phyloP scores from a whole-genome alignment of 2,888 invertebrate species.

The Cryptus viduatorius region DNA sequence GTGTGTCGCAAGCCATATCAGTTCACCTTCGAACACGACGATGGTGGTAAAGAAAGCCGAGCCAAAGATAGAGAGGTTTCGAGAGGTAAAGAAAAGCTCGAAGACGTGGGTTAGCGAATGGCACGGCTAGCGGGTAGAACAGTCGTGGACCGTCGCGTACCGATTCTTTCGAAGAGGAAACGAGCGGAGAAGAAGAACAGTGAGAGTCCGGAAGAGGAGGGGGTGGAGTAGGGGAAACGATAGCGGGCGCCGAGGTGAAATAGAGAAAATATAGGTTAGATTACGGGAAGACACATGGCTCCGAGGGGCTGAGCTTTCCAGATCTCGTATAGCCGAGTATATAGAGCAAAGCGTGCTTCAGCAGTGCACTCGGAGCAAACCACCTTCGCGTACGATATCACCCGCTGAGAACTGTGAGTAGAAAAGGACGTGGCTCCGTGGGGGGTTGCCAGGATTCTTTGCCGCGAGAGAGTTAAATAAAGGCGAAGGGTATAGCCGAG shows the following conservation, averaged over 20 bases:
- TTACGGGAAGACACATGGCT: slow-evolving; percentile 77
- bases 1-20: slow-evolving; percentile 21
- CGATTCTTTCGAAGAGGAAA: slow-evolving; percentile 38
- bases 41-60: slow-evolving; percentile 6
- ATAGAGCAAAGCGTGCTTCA: slow-evolving; percentile 60
- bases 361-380: slow-evolving; percentile 47
- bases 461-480: slow-evolving; percentile 54
- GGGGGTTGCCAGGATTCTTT: slow-evolving; percentile 16
- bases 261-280: slow-evolving; percentile 78
- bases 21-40: slow-evolving; percentile 1
- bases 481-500: slow-evolving; percentile 47
- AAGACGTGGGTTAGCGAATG: slow-evolving; percentile 41
- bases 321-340: slow-evolving; percentile 53
- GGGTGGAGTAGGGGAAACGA: slow-evolving; percentile 58
- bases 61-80: slow-evolving; percentile 2
- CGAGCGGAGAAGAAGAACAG: slow-evolving; percentile 52
- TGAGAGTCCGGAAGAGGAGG: slow-evolving; percentile 29
- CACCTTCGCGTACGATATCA: slow-evolving; percentile 55
- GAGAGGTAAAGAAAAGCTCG: slow-evolving; percentile 16
- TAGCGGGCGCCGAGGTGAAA: slow-evolving; percentile 71
- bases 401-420: slow-evolving; percentile 48
- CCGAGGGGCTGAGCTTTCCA: slow-evolving; percentile 66
- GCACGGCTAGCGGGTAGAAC: slow-evolving; percentile 35
- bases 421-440: slow-evolving; percentile 37
- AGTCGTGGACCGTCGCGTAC: slow-evolving; percentile 42